Conservation (phyloP, 2,888 invertebrate species). For the Homarus gammarus region DNA sequence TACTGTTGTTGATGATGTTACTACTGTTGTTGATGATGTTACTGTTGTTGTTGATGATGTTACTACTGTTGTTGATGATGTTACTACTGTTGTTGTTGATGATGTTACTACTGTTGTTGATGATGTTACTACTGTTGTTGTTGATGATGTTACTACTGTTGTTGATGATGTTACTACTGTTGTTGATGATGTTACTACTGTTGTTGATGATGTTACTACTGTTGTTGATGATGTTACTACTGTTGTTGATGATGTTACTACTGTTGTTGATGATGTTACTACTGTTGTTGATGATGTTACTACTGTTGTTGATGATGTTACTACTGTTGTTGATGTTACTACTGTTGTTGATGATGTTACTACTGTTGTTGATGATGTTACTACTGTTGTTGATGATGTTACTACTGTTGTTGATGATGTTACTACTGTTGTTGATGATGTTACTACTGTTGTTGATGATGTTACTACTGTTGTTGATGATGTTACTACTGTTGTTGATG, state of each 20-base stretch:
- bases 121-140: neutral
- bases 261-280: neutral
- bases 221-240: neutral
- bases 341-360: neutral
- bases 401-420: slow-evolving; percentile 12
- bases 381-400: neutral
- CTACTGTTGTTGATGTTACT: neutral
- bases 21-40: neutral
- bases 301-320: neutral
- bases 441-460: neutral
- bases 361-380: neutral
- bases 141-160: neutral
- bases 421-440: neutral
- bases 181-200: neutral
- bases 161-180: neutral
- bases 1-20: neutral
- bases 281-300: neutral
- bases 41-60: neutral
- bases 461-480: neutral
- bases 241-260: neutral
- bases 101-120: neutral
- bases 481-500: neutral
- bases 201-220: neutral
- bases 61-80: neutral
- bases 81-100: neutral